Conservation (phyloP, 2,888 invertebrate genomes). For the Dilophus febrilis region DNA sequence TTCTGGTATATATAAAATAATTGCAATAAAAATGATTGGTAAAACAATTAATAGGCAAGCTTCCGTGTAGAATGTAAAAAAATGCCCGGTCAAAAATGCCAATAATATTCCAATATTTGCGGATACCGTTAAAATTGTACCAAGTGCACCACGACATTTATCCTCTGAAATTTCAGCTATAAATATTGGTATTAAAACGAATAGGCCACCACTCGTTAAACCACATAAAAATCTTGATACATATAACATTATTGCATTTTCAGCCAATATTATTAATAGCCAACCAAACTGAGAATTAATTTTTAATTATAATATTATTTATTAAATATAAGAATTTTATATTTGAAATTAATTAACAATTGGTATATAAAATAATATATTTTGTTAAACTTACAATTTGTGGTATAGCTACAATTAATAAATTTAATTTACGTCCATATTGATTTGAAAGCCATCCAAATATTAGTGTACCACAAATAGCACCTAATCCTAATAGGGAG, state of each 20-base stretch:
- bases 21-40: slow-evolving; percentile 17
- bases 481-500: slow-evolving; percentile 1
- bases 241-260: slow-evolving; percentile 17
- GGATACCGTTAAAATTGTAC: slow-evolving; percentile 22
- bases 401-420: neutral
- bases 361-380: too few species aligned
- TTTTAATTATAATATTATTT: too few species aligned
- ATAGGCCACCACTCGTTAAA: slow-evolving; percentile 19
- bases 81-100: slow-evolving; percentile 22
- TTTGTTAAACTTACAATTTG: neutral
- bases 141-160: slow-evolving; percentile 23
- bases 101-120: slow-evolving; percentile 22
- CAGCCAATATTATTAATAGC: slow-evolving; percentile 19
- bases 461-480: slow-evolving; percentile 2
- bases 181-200: slow-evolving; percentile 22
- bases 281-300: slow-evolving; percentile 18
- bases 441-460: slow-evolving; percentile 3
- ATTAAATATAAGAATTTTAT: too few species aligned
- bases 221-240: slow-evolving; percentile 20
- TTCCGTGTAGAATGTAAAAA: slow-evolving; percentile 16
- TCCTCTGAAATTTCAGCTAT: slow-evolving; percentile 23
- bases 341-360: too few species aligned
- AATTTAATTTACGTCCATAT: slow-evolving; percentile 1
- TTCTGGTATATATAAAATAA: slow-evolving; percentile 23
- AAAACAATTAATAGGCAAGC: slow-evolving; percentile 17